phyloP scores from a whole-genome alignment of 1,140 invertebrate genomes.

The Maniola jurtina region DNA sequence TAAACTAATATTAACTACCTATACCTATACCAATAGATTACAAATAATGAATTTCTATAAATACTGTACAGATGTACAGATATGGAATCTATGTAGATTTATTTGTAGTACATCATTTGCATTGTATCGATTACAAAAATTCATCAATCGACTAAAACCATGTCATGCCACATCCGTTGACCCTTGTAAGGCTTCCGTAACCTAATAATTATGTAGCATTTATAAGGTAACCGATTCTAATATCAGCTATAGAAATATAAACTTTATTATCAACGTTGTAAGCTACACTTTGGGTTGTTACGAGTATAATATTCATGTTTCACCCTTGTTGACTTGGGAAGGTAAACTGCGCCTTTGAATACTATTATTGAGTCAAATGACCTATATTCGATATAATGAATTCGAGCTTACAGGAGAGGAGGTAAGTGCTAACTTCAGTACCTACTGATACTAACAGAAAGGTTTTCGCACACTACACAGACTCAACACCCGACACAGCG shows the following conservation, averaged over 20 bases:
- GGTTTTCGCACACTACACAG: too few relatives aligned
- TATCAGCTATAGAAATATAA: neutral
- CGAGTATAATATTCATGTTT: neutral
- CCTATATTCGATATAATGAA: constrained; percentile 1
- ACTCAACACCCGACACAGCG: too few relatives aligned
- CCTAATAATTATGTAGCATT: constrained; percentile 18
- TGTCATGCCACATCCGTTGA: constrained; percentile 19
- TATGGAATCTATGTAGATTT: too few relatives aligned
- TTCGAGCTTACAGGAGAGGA: neutral
- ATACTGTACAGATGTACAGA: too few relatives aligned
- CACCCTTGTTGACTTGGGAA: constrained; percentile 7
- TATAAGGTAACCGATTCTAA: neutral
- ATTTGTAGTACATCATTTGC: too few relatives aligned
- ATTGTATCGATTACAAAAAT: neutral
- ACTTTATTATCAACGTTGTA: neutral
- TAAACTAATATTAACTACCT: too few relatives aligned
- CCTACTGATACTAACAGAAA: too few relatives aligned
- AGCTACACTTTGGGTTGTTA: neutral
- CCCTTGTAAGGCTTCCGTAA: constrained; percentile 24
- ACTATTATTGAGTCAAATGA: neutral
- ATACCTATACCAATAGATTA: too few relatives aligned
- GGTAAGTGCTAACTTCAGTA: too few relatives aligned
- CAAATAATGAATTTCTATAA: too few relatives aligned
- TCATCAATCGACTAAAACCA: neutral
- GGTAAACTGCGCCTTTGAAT: constrained; percentile 4